These are phyloP conservation scores for Andrena chrysosceles DNA, from an alignment of 2,888 invertebrate species.

Conservation along the genomic window DNA sequence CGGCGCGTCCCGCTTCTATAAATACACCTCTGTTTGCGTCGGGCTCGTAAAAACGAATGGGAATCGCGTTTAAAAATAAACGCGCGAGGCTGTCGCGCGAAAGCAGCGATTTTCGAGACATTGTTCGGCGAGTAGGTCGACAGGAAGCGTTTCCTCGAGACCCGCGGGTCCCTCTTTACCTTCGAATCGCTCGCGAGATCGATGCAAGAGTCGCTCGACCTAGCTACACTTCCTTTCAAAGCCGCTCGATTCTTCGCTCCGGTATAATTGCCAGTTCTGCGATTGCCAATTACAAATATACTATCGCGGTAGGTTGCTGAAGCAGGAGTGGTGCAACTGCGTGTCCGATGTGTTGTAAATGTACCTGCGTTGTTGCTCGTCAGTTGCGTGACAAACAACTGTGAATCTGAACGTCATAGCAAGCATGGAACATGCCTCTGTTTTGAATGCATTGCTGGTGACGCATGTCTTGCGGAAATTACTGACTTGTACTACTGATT, in stretches of 20 bases:
- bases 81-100: neutral
- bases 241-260: neutral
- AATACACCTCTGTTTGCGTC: conserved; percentile 12
- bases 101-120: neutral
- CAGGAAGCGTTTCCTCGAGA: conserved; percentile 7
- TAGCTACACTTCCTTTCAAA: neutral
- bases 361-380: too few relatives aligned
- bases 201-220: neutral
- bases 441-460: too few relatives aligned
- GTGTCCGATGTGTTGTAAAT: too few relatives aligned
- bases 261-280: too few relatives aligned
- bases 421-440: too few relatives aligned
- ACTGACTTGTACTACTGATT: too few relatives aligned
- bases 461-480: too few relatives aligned
- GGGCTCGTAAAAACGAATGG: neutral
- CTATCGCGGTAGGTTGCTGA: too few relatives aligned
- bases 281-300: too few relatives aligned
- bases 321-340: too few relatives aligned
- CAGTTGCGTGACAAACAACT: too few relatives aligned
- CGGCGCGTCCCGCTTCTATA: conserved; percentile 14
- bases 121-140: conserved; percentile 1
- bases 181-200: conserved; percentile 13
- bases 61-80: conserved; percentile 29
- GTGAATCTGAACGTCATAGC: too few relatives aligned
- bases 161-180: neutral